Percentiles rank a stretch among this genome's conserved stretches.
phyloP scores from a whole-genome alignment of 2,113 vertebrate genomes.

The Leptocoma aspasia region DNA sequence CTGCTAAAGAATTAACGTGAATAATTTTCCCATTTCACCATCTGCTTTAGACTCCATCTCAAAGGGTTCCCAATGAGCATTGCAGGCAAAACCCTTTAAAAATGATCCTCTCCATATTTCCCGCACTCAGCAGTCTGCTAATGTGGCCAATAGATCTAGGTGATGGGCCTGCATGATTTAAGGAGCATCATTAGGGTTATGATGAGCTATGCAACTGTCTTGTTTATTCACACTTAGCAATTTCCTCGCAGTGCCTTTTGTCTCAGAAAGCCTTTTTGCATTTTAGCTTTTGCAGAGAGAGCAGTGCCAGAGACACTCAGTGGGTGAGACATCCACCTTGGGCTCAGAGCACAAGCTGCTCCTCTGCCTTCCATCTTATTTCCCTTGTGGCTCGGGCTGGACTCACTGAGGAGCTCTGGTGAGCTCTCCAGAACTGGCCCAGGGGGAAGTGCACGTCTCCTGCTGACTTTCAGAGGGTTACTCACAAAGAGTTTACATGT shows the following conservation, averaged over 20 bases:
- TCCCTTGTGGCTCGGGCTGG: rapidly evolving
- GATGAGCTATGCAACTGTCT: slow-evolving; percentile 45
- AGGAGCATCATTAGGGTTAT: slow-evolving; percentile 40
- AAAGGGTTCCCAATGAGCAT: neutral
- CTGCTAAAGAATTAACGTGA: slow-evolving; percentile 8
- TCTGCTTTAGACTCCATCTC: slow-evolving; percentile 39
- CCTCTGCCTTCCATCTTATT: neutral
- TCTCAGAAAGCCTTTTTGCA: neutral
- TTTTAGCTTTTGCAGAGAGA: neutral
- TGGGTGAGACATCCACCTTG: neutral
- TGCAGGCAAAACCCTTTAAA: neutral
- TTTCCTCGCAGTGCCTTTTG: neutral
- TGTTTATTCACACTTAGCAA: slow-evolving; percentile 50
- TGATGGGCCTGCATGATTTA: slow-evolving; percentile 49
- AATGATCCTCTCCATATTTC: slow-evolving; percentile 30
- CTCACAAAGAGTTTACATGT: neutral
- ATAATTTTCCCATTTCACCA: slow-evolving; percentile 50
- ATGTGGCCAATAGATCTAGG: slow-evolving; percentile 42
- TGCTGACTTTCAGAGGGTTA: neutral
- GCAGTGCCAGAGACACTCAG: neutral
- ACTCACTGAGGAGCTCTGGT: neutral
- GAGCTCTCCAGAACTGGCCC: neutral
- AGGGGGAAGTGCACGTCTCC: rapidly evolving
- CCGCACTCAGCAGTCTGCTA: slow-evolving; percentile 40
- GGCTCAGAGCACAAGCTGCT: neutral